Conservation (phyloP, 2,797 vertebrate genomes). For the Malacoctenus gilli region DNA sequence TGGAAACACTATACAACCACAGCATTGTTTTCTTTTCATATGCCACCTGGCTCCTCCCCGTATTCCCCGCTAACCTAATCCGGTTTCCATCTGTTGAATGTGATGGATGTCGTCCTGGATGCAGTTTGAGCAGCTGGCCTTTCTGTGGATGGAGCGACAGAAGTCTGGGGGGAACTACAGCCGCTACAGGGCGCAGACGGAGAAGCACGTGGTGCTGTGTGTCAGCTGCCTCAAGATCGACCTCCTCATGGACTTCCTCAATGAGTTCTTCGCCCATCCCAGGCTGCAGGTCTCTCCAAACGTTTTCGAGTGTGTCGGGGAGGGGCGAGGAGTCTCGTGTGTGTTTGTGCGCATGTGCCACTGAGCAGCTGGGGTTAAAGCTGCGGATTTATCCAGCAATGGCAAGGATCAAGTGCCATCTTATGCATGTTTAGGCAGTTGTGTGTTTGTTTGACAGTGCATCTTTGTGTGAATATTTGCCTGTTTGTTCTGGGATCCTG, state of each 20-base stretch:
- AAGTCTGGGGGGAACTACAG: conserved; percentile 89
- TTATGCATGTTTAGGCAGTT: conserved; percentile 51
- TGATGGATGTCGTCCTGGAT: conserved; percentile 49
- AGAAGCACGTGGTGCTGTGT: conserved; percentile 87
- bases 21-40: conserved; percentile 38
- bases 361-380: conserved; percentile 58
- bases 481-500: conserved; percentile 2
- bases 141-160: conserved; percentile 89
- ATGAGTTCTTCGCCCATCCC: conserved; percentile 87
- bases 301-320: conserved; percentile 35
- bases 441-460: conserved; percentile 34
- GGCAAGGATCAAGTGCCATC: conserved; percentile 46
- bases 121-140: conserved; percentile 88
- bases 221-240: conserved; percentile 88
- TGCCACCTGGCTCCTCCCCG: conserved; percentile 42
- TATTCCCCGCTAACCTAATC: conserved; percentile 57
- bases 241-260: conserved; percentile 89
- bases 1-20: conserved; percentile 37
- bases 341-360: conserved; percentile 31
- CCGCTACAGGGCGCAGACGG: conserved; percentile 86
- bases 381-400: conserved; percentile 58
- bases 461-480: conserved; percentile 24
- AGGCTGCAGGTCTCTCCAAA: conserved; percentile 80
- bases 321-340: conserved; percentile 5
- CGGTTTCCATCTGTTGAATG: conserved; percentile 67